A percentile compares a stretch with the other conserved stretches of the same genome.
These are phyloP conservation scores for Betta splendens DNA, from an alignment of 2,797 vertebrate genomes.

Conservation along the genomic window DNA sequence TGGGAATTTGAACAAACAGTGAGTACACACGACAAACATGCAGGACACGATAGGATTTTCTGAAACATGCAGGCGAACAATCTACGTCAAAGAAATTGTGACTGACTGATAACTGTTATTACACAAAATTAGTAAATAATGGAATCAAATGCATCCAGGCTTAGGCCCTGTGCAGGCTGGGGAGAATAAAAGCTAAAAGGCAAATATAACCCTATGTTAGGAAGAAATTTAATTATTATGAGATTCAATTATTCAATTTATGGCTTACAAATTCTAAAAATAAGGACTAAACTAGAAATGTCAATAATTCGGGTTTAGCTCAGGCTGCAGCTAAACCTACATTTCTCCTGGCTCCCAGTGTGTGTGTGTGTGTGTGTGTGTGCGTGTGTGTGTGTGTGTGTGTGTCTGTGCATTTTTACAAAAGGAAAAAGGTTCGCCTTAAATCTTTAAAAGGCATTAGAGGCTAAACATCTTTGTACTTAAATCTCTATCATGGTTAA, in stretches of 20 bases:
- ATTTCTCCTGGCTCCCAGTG: conserved; percentile 12
- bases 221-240: conserved; percentile 30
- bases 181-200: conserved; percentile 26
- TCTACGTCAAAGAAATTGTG: not conserved
- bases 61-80: conserved; percentile 22
- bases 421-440: conserved; percentile 26
- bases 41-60: conserved; percentile 22
- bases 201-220: not conserved
- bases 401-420: not conserved
- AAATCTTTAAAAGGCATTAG: conserved; percentile 30
- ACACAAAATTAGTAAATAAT: conserved; percentile 18
- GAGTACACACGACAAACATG: conserved; percentile 23
- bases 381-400: too few relatives aligned
- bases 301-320: conserved; percentile 38
- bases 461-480: conserved; percentile 15
- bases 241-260: conserved; percentile 16
- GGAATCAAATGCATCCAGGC: conserved; percentile 45
- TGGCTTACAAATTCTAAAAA: conserved; percentile 9
- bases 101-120: conserved; percentile 3
- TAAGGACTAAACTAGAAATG: conserved; percentile 7
- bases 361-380: too few relatives aligned
- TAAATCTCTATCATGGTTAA: conserved; percentile 32
- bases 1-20: conserved; percentile 41
- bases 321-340: conserved; percentile 54
- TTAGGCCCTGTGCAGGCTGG: conserved; percentile 67